Evolutionary conservation across 2,113 vertebrate genomes (phyloP), one percentile per base, ranked within the genome.

Genomic region (Rhabdomys dilectus): DNA sequence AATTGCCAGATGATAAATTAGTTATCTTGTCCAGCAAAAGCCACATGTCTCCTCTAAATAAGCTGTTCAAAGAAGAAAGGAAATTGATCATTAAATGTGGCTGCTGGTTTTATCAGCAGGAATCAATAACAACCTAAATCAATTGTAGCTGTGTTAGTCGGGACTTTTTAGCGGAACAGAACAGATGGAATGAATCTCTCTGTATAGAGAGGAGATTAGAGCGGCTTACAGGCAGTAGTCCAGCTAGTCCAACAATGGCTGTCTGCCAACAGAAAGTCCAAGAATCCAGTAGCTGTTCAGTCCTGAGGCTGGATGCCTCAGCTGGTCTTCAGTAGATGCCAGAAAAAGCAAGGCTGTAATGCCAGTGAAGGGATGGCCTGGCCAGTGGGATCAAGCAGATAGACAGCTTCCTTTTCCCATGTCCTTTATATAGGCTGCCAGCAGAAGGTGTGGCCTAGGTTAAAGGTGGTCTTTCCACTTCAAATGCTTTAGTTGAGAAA

Each of bases 1-100:
- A 96, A 92, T 68, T 94, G 64, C 76, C 94, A 58, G 80, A 68
- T 95, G 85, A 96, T 62, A 96, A 93, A 95, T 96, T 86, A 89
- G 81, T 73, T 91, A 56, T 94, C 87, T 91, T 95, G 58, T 73
- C 53, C 86, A 78, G 76, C 45, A 93, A 96, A 95, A 88, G 58
- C 87, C 96, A 97, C 78, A 72, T 68, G 94, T 7, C 91, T 92
- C 48, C 82, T 96, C 77, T 87, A 91, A 94, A 96, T 93, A 95
- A 89, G 51, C 51, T 75, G 58, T 70, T 84, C 48, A n/a, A 90
- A 94, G n/a, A 82, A 92, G 91, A 60, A 94, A 93, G 94, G 88
- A 97, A 96, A 97, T 91, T 90, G 70, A 78, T 94, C 90, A 53
- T 97, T 97, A 93, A 93, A 93, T 92, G 88, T 26, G 91, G 72